These are phyloP conservation scores for Agriopis aurantiaria DNA, from an alignment of 2,888 invertebrate species.

Conservation along the genomic window DNA sequence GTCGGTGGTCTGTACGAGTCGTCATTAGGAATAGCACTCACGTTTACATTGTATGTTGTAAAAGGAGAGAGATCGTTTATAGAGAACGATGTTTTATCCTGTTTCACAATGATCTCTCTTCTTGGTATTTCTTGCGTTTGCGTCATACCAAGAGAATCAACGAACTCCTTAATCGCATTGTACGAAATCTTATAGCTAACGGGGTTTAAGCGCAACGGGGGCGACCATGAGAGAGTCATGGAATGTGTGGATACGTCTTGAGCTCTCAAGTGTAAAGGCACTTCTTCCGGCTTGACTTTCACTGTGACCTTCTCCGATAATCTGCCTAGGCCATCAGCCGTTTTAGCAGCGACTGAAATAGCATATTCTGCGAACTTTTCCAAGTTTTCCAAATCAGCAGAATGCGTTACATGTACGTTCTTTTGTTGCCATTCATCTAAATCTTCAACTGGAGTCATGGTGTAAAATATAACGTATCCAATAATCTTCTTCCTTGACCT, in stretches of 20 bases:
- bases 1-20: conserved; percentile 95
- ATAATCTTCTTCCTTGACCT: conserved; percentile 93
- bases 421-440: conserved; percentile 96
- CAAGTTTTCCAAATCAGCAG: conserved; percentile 94
- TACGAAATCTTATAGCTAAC: conserved; percentile 96
- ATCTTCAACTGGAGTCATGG: conserved; percentile 97
- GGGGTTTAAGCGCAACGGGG: conserved; percentile 95
- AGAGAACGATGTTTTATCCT: conserved; percentile 90
- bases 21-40: conserved; percentile 95
- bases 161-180: conserved; percentile 97
- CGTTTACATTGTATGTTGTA: conserved; percentile 97
- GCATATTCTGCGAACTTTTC: conserved; percentile 97
- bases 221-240: conserved; percentile 96
- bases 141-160: conserved; percentile 96
- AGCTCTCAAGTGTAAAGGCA: conserved; percentile 94
- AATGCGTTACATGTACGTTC: conserved; percentile 94
- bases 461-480: conserved; percentile 96
- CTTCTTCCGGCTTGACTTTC: conserved; percentile 96
- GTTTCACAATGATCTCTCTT: conserved; percentile 90
- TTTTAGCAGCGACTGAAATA: conserved; percentile 95
- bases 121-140: conserved; percentile 94
- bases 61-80: conserved; percentile 96
- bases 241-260: conserved; percentile 97
- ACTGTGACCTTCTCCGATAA: conserved; percentile 96
- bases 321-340: conserved; percentile 93